Evolutionary conservation across 2,797 vertebrate genomes (phyloP).

Genomic region (Paedocypris micromegethes): DNA sequence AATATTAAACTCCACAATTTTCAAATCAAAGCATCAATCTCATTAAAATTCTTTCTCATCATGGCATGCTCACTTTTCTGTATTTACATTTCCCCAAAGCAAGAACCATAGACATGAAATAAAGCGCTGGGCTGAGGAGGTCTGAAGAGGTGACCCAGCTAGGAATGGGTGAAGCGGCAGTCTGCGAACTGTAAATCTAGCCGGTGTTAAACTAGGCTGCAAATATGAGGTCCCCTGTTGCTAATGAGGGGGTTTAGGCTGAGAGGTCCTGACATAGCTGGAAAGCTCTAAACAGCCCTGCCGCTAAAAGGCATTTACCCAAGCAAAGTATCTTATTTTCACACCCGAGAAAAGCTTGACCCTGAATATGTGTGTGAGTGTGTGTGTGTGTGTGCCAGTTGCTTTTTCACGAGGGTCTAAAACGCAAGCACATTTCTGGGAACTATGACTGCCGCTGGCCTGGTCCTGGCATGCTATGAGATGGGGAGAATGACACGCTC

Average conservation of each 20-base stretch:
- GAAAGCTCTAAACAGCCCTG: slow-evolving; percentile 63
- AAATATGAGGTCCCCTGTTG: slow-evolving; percentile 66
- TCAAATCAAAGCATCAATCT: no score
- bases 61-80: neutral
- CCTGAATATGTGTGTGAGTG: slow-evolving; percentile 60
- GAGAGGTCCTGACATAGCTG: slow-evolving; percentile 66
- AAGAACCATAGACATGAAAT: slow-evolving; percentile 39
- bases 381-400: slow-evolving; percentile 66
- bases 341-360: slow-evolving; percentile 69
- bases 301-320: slow-evolving; percentile 71
- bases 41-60: no score
- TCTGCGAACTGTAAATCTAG: slow-evolving; percentile 65
- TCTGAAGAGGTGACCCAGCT: slow-evolving; percentile 45
- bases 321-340: slow-evolving; percentile 77
- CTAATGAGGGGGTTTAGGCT: slow-evolving; percentile 72
- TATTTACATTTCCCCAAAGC: slow-evolving; percentile 48
- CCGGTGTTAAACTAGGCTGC: slow-evolving; percentile 65
- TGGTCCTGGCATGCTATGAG: slow-evolving; percentile 55
- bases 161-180: slow-evolving; percentile 47
- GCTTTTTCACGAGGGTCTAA: slow-evolving; percentile 67
- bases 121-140: slow-evolving; percentile 11
- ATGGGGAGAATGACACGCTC: slow-evolving; percentile 30
- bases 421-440: slow-evolving; percentile 75
- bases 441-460: slow-evolving; percentile 60
- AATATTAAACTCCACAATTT: no score